phyloP scores from a whole-genome alignment of 2,888 invertebrate species.

The Eilema depressum region DNA sequence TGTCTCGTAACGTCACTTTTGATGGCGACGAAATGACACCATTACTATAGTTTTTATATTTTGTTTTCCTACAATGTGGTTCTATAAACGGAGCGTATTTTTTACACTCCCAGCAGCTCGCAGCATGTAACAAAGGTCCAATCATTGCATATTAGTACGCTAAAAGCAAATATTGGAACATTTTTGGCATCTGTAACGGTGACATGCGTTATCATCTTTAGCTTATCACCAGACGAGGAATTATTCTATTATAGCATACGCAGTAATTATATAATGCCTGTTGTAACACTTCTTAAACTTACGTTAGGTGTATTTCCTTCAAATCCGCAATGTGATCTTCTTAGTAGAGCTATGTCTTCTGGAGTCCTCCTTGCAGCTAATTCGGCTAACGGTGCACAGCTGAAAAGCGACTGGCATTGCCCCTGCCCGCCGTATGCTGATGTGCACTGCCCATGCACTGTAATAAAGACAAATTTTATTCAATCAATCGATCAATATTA shows the following conservation, averaged over 20 bases:
- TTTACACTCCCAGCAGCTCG: too few relatives aligned
- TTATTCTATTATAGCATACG: neutral
- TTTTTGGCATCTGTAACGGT: too few relatives aligned
- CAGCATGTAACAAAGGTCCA: too few relatives aligned
- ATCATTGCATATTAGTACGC: too few relatives aligned
- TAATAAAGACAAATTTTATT: conserved; percentile 13
- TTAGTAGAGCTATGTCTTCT: conserved; percentile 24
- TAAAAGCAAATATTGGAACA: too few relatives aligned
- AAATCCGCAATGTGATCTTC: conserved; percentile 38
- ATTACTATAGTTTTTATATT: too few relatives aligned
- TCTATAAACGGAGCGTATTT: too few relatives aligned
- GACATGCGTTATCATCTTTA: too few relatives aligned
- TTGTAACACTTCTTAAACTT: conserved; percentile 38
- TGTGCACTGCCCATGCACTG: conserved; percentile 36
- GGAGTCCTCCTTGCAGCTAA: conserved; percentile 27
- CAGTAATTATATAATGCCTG: neutral
- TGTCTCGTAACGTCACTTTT: neutral
- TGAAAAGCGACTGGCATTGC: conserved; percentile 28
- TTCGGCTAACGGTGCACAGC: conserved; percentile 27
- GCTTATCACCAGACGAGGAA: too few relatives aligned
- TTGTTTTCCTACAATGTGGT: too few relatives aligned
- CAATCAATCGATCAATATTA: neutral
- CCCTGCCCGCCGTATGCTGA: conserved; percentile 28
- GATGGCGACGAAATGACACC: neutral
- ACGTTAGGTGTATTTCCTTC: conserved; percentile 31